These are phyloP conservation scores for Mesocentrotus franciscanus DNA, from an alignment of 53 echinoderm and acorn worm genomes.

Conservation along the genomic window DNA sequence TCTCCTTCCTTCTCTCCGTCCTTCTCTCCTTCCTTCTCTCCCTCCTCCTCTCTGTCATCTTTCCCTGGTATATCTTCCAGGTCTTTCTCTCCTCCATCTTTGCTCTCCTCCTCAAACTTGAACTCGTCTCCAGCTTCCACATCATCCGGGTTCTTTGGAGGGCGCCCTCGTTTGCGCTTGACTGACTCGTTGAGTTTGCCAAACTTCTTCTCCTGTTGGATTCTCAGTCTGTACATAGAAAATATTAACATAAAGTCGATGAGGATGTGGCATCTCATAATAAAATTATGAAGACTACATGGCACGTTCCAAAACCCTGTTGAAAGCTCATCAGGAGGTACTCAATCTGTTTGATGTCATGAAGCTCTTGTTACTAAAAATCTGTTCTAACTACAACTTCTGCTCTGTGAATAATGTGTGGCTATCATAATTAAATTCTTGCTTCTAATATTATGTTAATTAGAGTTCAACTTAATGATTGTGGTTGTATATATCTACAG, in stretches of 20 bases:
- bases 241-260: neutral
- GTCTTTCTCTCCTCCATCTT: conserved; percentile 83
- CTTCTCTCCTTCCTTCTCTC: conserved; percentile 66
- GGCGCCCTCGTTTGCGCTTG: conserved; percentile 75
- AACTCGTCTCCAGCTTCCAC: conserved; percentile 68
- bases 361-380: no score
- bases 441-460: no score
- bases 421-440: no score
- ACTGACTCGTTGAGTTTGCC: conserved; percentile 59
- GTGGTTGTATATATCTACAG: no score
- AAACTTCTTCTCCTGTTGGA: conserved; percentile 77
- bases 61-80: conserved; percentile 33
- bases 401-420: no score
- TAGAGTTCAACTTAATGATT: no score
- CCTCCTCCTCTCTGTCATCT: conserved; percentile 67
- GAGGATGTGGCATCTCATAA: neutral
- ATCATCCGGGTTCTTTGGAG: conserved; percentile 68
- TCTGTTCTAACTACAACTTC: no score
- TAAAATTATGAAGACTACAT: neutral
- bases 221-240: conserved; percentile 68
- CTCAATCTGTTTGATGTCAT: no score
- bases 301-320: neutral
- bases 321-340: neutral
- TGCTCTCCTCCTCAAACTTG: conserved; percentile 85
- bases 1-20: conserved; percentile 62